phyloP scores from a whole-genome alignment of 2,888 invertebrate species.

The Ramazzottius varieornatus region DNA sequence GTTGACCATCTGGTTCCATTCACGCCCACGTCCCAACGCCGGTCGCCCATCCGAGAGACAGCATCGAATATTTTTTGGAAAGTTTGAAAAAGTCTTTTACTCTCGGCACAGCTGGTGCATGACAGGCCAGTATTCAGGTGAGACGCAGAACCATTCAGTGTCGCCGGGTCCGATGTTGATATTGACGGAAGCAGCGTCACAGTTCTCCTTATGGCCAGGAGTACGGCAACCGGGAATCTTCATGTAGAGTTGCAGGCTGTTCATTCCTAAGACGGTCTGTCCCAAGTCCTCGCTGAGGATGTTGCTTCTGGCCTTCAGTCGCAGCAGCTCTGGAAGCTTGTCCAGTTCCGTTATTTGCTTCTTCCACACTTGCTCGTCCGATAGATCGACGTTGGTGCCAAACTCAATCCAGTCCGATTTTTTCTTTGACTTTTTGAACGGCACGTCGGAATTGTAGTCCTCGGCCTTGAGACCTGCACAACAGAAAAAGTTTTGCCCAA shows the following conservation, averaged over 20 bases:
- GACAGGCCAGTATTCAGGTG: conserved; percentile 91
- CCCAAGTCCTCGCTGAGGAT: conserved; percentile 91
- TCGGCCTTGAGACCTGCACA: too few species aligned
- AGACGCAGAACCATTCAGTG: conserved; percentile 98
- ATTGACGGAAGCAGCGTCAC: conserved; percentile 92
- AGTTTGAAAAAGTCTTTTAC: conserved; percentile 19
- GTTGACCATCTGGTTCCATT: too few species aligned
- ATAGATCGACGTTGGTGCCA: conserved; percentile 94
- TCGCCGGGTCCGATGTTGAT: conserved; percentile 98
- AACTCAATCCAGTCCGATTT: conserved; percentile 56
- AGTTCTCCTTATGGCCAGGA: conserved; percentile 87
- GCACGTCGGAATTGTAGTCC: too few species aligned
- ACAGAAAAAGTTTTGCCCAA: too few species aligned
- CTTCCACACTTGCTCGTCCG: conserved; percentile 87
- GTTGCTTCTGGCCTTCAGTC: conserved; percentile 84
- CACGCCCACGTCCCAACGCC: too few species aligned
- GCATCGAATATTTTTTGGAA: too few species aligned
- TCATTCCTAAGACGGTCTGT: conserved; percentile 94
- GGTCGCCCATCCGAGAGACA: too few species aligned
- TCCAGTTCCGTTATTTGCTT: conserved; percentile 72
- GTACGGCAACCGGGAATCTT: conserved; percentile 38
- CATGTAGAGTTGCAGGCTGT: conserved; percentile 96
- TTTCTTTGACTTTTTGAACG: too few species aligned
- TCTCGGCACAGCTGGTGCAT: conserved; percentile 69
- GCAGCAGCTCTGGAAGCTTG: conserved; percentile 72